Evolutionary conservation across 23 tunicate genomes (phyloP).

Genomic region (Clavelina lepadiformis): DNA sequence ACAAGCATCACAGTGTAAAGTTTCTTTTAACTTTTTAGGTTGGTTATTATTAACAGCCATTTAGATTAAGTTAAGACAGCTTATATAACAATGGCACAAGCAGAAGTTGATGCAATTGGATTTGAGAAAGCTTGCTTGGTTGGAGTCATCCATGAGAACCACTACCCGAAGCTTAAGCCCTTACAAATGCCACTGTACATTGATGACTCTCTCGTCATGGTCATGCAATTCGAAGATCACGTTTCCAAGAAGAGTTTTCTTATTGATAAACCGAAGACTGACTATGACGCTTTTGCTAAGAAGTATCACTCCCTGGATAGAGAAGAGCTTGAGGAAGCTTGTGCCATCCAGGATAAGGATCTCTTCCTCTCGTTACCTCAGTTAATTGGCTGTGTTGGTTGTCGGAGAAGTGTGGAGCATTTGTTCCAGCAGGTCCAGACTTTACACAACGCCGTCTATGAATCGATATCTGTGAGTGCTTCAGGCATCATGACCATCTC

Average conservation of each 20-base stretch:
- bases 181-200: conserved; percentile 39
- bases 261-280: neutral
- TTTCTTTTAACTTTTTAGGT: no score
- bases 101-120: conserved; percentile 35
- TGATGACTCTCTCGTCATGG: conserved; percentile 35
- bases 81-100: no score
- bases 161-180: conserved; percentile 8
- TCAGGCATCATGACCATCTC: conserved; percentile 35
- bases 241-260: conserved; percentile 24
- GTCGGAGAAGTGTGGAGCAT: conserved; percentile 79
- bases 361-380: conserved; percentile 49
- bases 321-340: conserved; percentile 41
- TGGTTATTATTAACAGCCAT: no score
- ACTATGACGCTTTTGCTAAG: conserved; percentile 26
- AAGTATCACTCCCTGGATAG: conserved; percentile 40
- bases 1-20: no score
- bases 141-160: conserved; percentile 22
- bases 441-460: conserved; percentile 44
- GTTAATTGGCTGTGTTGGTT: conserved; percentile 66
- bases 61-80: no score
- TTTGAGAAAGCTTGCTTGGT: conserved; percentile 58
- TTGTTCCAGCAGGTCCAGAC: conserved; percentile 53
- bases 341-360: conserved; percentile 43
- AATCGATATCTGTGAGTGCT: conserved; percentile 29
- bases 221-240: conserved; percentile 53